phyloP scores from a whole-genome alignment of 64 coral and sea anemone species.

The Orbicella faveolata region DNA sequence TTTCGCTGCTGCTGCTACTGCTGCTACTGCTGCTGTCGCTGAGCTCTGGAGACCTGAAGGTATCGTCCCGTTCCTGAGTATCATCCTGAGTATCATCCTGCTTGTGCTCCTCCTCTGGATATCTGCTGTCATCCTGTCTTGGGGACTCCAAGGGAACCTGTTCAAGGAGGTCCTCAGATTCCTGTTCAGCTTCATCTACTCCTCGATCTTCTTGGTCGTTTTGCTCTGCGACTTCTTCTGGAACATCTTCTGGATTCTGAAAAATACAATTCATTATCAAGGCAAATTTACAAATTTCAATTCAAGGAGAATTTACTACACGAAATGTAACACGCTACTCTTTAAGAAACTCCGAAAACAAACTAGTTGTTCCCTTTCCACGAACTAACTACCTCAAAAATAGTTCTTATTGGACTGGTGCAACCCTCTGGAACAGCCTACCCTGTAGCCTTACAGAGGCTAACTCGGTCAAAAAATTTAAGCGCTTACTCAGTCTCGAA shows the following conservation, averaged over 20 bases:
- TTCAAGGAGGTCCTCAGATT: constrained; percentile 2
- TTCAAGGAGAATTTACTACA: no score
- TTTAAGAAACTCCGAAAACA: background rate
- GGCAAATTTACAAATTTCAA: no score
- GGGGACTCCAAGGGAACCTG: background rate
- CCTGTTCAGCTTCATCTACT: constrained; percentile 6
- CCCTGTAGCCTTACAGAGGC: no score
- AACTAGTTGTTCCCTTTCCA: no score
- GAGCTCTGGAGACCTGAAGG: constrained; percentile 9
- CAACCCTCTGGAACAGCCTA: no score
- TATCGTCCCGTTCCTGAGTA: background rate
- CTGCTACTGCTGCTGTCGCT: constrained; percentile 42
- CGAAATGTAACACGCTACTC: background rate
- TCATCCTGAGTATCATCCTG: background rate
- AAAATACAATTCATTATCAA: background rate
- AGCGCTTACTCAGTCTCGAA: no score
- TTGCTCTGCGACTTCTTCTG: background rate
- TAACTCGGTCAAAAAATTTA: no score
- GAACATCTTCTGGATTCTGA: constrained; percentile 6
- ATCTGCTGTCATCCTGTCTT: background rate
- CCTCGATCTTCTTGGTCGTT: background rate
- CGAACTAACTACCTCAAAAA: no score
- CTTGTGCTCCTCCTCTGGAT: constrained; percentile 21
- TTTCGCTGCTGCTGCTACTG: constrained; percentile 48
- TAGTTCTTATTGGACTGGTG: no score